Evolutionary conservation across 2,888 invertebrate species (phyloP), one percentile per base, ranked within the genome.

Genomic region (Hyppa rectilinea): DNA sequence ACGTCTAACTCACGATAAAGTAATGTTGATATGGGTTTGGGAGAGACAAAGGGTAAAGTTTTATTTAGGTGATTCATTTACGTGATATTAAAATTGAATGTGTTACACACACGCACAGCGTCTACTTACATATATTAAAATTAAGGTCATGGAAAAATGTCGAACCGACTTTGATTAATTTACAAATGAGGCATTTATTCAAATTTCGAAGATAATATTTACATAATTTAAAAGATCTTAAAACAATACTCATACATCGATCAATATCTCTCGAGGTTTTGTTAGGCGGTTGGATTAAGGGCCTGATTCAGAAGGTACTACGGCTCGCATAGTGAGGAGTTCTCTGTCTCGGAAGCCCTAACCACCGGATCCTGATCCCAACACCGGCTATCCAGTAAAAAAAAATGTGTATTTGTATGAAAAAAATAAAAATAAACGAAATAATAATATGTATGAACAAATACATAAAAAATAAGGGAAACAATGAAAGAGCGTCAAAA

Each of bases 11-110:
- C 26, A 43, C 26, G 76, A 75, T 67, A 47, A 47, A 47, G 45
- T 69, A 26, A 52, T 58, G 12, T 58, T 73, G 50, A 69, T 40
- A 50, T 77, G 55, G 56, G 43, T 77, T 56, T 38, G 38, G 29
- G 23, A 29, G 29, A 31, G 47, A 17, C n/a, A 31, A 71, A 75
- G 45, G 29, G 47, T 43, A 40, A 49, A 36, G 36, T 36, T 71
- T 55, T 76, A 55, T 76, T 67, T 47, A 6, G 34, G 40, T 40
- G 23, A 23, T 67, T 43, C 12, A 36, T 34, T 75, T 47, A 76
- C 34, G 29, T 34, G 34, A 29, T 47, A 47, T 53, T 47, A 20
- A 6, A 23, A 20, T 75, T 53, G 12, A 52, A 23, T 2, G n/a
- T 36, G 23, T 14, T 7, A 38, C 3, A 3, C 23, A 20, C 3